Conservation (phyloP, 2,797 vertebrate species). For the Darevskia mixta region DNA sequence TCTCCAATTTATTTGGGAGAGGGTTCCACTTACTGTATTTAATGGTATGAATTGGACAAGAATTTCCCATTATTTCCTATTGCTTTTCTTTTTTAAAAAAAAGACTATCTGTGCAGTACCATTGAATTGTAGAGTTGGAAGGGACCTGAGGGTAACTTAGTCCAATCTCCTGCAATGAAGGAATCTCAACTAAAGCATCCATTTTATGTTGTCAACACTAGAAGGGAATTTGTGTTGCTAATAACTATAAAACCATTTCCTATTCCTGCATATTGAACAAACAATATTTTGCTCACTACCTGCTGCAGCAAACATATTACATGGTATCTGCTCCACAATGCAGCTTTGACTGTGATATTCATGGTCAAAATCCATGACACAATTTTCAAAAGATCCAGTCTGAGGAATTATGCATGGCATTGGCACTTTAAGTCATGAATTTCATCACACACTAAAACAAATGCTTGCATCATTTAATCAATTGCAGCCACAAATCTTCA, state of each 20-base stretch:
- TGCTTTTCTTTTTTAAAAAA: no score
- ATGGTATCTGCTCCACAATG: conserved; percentile 50
- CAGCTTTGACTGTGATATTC: conserved; percentile 42
- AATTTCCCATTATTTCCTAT: no score
- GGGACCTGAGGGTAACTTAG: no score
- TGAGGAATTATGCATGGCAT: conserved; percentile 45
- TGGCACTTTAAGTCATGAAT: conserved; percentile 47
- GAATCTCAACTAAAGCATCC: background rate
- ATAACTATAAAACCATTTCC: conserved; percentile 48
- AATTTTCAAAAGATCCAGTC: conserved; percentile 55
- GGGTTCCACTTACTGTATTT: background rate
- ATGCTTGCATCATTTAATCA: conserved; percentile 49
- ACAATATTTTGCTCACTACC: conserved; percentile 34
- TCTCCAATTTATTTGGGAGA: background rate
- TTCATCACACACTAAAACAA: conserved; percentile 17
- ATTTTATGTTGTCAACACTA: background rate
- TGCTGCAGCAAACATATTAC: conserved; percentile 34
- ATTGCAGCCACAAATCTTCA: conserved; percentile 36
- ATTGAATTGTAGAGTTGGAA: no score
- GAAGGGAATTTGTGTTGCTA: conserved; percentile 27
- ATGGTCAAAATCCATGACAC: conserved; percentile 43
- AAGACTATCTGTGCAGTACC: no score
- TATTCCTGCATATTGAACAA: background rate
- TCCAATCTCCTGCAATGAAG: no score
- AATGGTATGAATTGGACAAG: no score